Evolutionary conservation across 2,888 invertebrate genomes (phyloP), one percentile per base, ranked within the genome.

Genomic region (Rhingia campestris): DNA sequence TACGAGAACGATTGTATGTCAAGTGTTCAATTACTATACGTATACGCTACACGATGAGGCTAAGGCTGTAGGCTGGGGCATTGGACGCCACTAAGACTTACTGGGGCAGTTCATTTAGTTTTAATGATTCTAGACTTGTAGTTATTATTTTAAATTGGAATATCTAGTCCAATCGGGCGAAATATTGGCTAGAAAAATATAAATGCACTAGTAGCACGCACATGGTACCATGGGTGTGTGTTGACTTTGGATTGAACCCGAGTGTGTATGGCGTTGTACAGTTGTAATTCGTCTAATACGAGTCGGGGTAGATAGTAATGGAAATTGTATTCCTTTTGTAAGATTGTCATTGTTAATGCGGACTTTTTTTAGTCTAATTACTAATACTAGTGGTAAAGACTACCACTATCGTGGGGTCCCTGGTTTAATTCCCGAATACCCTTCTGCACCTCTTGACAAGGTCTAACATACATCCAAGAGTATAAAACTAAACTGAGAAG

Each of bases 131-230:
- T 53, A 74, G 79, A 74, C 84, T 80, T 74, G 84, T 70, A 54
- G 74, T 84, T 84, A 84, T 84, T 84, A 80, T 75, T 84, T 84
- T 84, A 84, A 80, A 84, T 84, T 84, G 84, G 74, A 69, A 66
- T 80, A 84, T 84, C 80, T 84, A 84, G 84, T 75, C 74, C 84
- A 84, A 75, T 84, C 80, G 84, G 49, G 66, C 84, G 64, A 80
- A 61, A 77, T 82, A 84, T 84, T 80, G 84, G 59, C 63, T 74
- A 12, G 32, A 47, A 54, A 43, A 53, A 58, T 22, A 37, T 67
- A 61, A 67, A 61, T 73, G 67, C 66, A 10, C 37, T 59, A 43
- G 45, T 41, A 47, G 47, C 54, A 49, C 49, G 49, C 49, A 49
- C 49, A 49, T 49, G 49, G 9, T 4, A 22, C 22, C 14, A 22